Percentiles rank a stretch among this genome's conserved stretches.
These are phyloP conservation scores for Neolamprologus sp. DNA, from an alignment of 2,113 vertebrate genomes.

Conservation along the genomic window DNA sequence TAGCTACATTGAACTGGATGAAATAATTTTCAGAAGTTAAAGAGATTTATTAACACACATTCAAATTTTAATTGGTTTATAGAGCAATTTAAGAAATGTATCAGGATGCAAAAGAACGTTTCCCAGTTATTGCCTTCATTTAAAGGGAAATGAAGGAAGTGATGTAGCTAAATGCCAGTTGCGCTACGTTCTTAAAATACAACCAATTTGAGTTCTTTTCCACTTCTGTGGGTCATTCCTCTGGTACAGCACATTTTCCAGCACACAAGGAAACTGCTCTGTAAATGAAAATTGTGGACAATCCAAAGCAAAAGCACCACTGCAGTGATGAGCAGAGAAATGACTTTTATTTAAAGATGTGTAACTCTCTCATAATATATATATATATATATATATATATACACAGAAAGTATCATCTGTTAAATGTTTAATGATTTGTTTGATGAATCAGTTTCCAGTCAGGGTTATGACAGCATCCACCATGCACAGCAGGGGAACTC, in stretches of 20 bases:
- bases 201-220: neutral
- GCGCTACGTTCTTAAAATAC: neutral
- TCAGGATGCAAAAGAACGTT: neutral
- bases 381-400: too few relatives aligned
- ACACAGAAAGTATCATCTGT: neutral
- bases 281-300: neutral
- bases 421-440: neutral
- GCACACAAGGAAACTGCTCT: neutral
- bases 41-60: neutral
- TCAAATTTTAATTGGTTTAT: neutral
- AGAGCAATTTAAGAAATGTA: neutral
- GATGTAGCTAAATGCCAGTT: neutral
- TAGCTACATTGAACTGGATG: neutral
- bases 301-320: neutral
- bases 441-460: slow-evolving; percentile 14
- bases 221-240: neutral
- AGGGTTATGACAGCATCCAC: neutral
- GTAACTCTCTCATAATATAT: neutral
- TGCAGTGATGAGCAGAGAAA: neutral
- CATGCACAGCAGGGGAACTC: neutral
- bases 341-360: neutral
- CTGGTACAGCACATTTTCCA: neutral
- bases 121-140: neutral
- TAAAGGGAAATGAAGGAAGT: neutral
- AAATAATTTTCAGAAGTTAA: neutral